phyloP scores from a whole-genome alignment of 2,888 invertebrate genomes.

The Anorthoa munda region DNA sequence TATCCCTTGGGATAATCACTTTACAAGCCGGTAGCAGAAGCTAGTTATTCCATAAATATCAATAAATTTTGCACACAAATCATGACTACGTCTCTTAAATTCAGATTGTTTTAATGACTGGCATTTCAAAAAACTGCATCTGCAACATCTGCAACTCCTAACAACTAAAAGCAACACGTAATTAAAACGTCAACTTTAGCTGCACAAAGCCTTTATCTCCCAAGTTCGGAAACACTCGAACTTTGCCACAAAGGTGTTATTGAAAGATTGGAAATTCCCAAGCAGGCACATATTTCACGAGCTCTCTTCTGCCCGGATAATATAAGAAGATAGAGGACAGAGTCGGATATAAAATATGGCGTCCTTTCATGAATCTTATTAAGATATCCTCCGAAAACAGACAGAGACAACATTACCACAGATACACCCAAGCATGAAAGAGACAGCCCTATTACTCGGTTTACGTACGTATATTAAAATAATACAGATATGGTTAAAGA shows the following conservation, averaged over 20 bases:
- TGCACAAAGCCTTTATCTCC: slow-evolving; percentile 70
- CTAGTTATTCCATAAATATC: no score
- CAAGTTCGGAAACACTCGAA: slow-evolving; percentile 78
- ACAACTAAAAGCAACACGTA: slow-evolving; percentile 40
- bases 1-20: no score
- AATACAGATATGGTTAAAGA: slow-evolving; percentile 89
- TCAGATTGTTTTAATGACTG: no score
- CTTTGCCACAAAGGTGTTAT: slow-evolving; percentile 87
- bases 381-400: slow-evolving; percentile 93
- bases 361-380: slow-evolving; percentile 96
- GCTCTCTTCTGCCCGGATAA: slow-evolving; percentile 88
- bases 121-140: no score
- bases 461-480: slow-evolving; percentile 90
- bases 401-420: slow-evolving; percentile 78
- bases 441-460: slow-evolving; percentile 78
- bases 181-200: slow-evolving; percentile 60
- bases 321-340: slow-evolving; percentile 91
- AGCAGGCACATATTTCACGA: slow-evolving; percentile 90
- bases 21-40: no score
- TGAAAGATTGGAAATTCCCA: slow-evolving; percentile 91
- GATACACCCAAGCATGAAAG: slow-evolving; percentile 62
- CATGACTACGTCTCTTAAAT: no score
- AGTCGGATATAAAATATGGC: slow-evolving; percentile 95
- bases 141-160: slow-evolving; percentile 15
- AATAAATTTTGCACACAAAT: no score